A percentile compares a stretch with the other conserved stretches of the same genome.
Evolutionary conservation across 2,888 invertebrate species (phyloP).

Genomic region (Leptopilina myrica): DNA sequence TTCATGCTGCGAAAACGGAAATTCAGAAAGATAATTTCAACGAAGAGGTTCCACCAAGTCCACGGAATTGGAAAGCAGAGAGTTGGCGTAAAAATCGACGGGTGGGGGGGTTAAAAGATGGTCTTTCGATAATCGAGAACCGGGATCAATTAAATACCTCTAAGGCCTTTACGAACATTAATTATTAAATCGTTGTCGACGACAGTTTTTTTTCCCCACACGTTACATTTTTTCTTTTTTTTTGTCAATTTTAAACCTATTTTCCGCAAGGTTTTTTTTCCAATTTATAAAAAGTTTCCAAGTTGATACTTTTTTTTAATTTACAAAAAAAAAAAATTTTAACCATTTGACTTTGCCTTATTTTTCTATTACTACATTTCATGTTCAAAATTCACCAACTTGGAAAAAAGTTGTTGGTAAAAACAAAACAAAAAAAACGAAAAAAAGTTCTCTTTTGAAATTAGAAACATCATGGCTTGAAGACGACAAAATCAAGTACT

Average conservation of each 20-base stretch:
- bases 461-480: constrained; percentile 9
- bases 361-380: neutral
- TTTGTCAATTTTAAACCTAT: neutral
- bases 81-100: neutral
- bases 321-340: neutral
- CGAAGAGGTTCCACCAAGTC: constrained; percentile 38
- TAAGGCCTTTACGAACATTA: constrained; percentile 55
- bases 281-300: no score
- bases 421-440: neutral
- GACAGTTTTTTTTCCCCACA: constrained; percentile 57
- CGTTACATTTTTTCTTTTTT: neutral
- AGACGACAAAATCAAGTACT: constrained; percentile 11
- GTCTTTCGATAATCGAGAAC: constrained; percentile 61
- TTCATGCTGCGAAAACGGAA: constrained; percentile 39
- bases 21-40: constrained; percentile 37
- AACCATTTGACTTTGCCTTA: neutral
- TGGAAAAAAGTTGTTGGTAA: neutral
- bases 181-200: constrained; percentile 62
- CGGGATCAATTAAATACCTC: constrained; percentile 64
- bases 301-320: neutral
- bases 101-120: constrained; percentile 12
- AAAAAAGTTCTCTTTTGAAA: constrained; percentile 14
- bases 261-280: neutral
- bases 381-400: neutral
- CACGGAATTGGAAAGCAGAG: neutral